Evolutionary conservation across 2,797 vertebrate genomes (phyloP).

Genomic region (Tragopan temminckii): DNA sequence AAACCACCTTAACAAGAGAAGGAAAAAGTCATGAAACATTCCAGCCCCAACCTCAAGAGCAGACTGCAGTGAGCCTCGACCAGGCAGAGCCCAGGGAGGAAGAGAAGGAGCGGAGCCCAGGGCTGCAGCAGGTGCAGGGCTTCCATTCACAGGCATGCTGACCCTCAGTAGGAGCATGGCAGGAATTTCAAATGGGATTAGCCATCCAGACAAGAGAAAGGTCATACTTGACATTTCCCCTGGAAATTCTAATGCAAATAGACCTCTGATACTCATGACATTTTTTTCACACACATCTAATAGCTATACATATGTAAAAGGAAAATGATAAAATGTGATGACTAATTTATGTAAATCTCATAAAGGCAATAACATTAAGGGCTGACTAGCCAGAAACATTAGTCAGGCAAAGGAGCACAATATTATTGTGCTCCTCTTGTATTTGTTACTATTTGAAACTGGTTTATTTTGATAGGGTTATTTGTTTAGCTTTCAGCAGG

Average conservation of each 20-base stretch:
- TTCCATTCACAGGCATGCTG: conserved; percentile 68
- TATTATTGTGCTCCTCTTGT: not conserved
- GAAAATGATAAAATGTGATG: conserved; percentile 75
- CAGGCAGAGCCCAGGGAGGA: not conserved
- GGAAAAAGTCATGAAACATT: not conserved
- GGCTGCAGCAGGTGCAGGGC: conserved; percentile 76
- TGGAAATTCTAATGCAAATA: conserved; percentile 85
- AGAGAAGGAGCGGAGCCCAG: conserved; percentile 48
- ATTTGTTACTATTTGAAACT: not conserved
- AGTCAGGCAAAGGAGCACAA: conserved; percentile 20
- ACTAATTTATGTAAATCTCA: conserved; percentile 78
- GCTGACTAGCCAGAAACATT: conserved; percentile 39
- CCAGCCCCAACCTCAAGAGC: not conserved
- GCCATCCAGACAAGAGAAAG: conserved; percentile 83
- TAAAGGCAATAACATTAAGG: conserved; percentile 50
- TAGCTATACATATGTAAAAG: conserved; percentile 72
- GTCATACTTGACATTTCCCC: conserved; percentile 86
- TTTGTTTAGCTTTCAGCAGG: conserved; percentile 27
- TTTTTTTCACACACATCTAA: conserved; percentile 65
- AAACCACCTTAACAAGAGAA: not conserved
- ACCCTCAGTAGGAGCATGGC: conserved; percentile 80
- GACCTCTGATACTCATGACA: conserved; percentile 70
- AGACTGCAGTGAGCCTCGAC: not conserved
- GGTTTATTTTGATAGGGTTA: conserved; percentile 17
- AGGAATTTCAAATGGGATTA: conserved; percentile 86